Evolutionary conservation across 2,113 vertebrate species (phyloP).

Genomic region (Nerophis lumbriciformis): DNA sequence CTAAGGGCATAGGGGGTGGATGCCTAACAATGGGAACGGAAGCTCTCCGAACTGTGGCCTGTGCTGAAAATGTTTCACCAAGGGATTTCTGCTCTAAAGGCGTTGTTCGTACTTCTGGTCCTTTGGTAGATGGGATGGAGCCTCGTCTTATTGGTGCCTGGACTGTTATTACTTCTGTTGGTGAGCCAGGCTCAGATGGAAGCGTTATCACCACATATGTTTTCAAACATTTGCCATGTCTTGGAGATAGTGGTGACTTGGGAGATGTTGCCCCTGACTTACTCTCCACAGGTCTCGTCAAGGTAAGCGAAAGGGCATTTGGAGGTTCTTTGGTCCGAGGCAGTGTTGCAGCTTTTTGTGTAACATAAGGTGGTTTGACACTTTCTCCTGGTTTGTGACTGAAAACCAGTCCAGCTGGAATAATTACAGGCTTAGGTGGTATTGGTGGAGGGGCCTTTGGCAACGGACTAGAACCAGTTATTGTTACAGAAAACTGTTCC

Average conservation of each 20-base stretch:
- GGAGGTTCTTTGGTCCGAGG: slow-evolving; percentile 78
- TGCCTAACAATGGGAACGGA: slow-evolving; percentile 55
- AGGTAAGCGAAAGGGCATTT: slow-evolving; percentile 81
- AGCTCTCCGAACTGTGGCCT: slow-evolving; percentile 43
- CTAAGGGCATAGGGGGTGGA: slow-evolving; percentile 23
- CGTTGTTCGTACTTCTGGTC: slow-evolving; percentile 52
- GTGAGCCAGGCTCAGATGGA: slow-evolving; percentile 92
- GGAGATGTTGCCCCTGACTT: slow-evolving; percentile 80
- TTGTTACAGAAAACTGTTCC: slow-evolving; percentile 47
- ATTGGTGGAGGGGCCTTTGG: slow-evolving; percentile 86
- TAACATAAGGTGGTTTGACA: slow-evolving; percentile 79
- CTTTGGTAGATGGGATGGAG: slow-evolving; percentile 55
- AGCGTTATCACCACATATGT: slow-evolving; percentile 97
- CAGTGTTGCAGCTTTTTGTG: slow-evolving; percentile 73
- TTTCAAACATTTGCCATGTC: slow-evolving; percentile 83
- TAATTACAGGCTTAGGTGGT: slow-evolving; percentile 88
- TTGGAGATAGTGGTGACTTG: slow-evolving; percentile 89
- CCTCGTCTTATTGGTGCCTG: slow-evolving; percentile 72
- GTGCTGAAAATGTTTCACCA: slow-evolving; percentile 44
- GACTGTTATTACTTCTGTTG: slow-evolving; percentile 80
- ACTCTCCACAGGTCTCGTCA: slow-evolving; percentile 79
- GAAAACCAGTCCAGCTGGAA: slow-evolving; percentile 88
- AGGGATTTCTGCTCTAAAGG: slow-evolving; percentile 59
- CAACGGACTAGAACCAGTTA: slow-evolving; percentile 38
- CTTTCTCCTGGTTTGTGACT: slow-evolving; percentile 82